Evolutionary conservation across 2,888 invertebrate genomes (phyloP).

Genomic region (Euclidia mi): DNA sequence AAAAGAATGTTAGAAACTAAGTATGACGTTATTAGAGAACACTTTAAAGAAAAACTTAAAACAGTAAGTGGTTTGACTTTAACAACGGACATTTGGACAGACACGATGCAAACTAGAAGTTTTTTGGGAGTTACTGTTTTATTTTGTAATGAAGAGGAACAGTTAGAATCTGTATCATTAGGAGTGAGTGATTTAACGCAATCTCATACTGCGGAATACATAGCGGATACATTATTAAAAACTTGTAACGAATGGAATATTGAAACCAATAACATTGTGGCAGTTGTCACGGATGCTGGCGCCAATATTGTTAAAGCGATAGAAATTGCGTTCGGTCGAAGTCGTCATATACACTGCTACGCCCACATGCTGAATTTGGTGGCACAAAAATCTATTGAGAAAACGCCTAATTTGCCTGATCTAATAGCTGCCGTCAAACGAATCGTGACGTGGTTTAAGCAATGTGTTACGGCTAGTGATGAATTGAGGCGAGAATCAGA

Average conservation of each 20-base stretch:
- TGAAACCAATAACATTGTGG: not conserved
- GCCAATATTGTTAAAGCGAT: slow-evolving; percentile 16
- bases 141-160: slow-evolving; percentile 4
- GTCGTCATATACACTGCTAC: slow-evolving; percentile 5
- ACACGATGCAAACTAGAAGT: slow-evolving; percentile 11
- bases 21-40: too few relatives aligned
- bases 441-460: slow-evolving; percentile 14
- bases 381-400: slow-evolving; percentile 1
- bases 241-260: slow-evolving; percentile 9
- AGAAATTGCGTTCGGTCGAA: slow-evolving; percentile 14
- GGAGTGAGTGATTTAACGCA: not conserved
- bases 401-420: too few relatives aligned
- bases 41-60: slow-evolving; percentile 7
- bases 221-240: not conserved
- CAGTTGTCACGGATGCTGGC: slow-evolving; percentile 12
- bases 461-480: slow-evolving; percentile 8
- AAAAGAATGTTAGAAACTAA: slow-evolving; percentile 9
- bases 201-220: too few relatives aligned
- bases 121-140: slow-evolving; percentile 8
- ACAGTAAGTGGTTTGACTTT: slow-evolving; percentile 1
- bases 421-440: not conserved
- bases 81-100: slow-evolving; percentile 21
- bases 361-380: slow-evolving; percentile 8
- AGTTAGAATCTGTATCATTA: not conserved
- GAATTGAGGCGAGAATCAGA: slow-evolving; percentile 9